These are phyloP conservation scores for Archilochus colubris DNA, from an alignment of 2,113 vertebrate species.

Conservation along the genomic window DNA sequence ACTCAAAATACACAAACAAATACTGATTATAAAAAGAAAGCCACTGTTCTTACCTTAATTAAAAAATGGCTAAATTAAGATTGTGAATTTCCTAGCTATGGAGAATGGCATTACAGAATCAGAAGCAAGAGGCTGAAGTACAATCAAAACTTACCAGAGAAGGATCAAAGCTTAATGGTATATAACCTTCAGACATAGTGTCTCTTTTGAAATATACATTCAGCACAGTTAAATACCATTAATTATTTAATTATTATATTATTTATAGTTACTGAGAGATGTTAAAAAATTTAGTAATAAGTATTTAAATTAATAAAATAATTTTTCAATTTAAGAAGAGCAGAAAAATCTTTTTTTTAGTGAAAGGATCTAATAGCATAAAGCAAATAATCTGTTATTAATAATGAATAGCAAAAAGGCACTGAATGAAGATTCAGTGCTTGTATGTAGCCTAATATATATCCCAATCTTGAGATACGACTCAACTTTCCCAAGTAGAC, in stretches of 20 bases:
- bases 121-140: background rate
- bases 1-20: background rate
- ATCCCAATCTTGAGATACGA: background rate
- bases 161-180: background rate
- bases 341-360: background rate
- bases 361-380: background rate
- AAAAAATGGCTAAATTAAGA: background rate
- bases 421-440: background rate
- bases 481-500: background rate
- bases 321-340: background rate
- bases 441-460: background rate
- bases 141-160: background rate
- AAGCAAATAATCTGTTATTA: background rate
- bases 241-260: background rate
- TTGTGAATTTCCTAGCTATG: background rate
- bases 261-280: background rate
- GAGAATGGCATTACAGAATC: background rate
- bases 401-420: background rate
- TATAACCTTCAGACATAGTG: background rate
- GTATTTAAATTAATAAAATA: background rate
- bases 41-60: background rate
- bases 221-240: background rate
- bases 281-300: background rate
- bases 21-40: background rate
- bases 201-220: background rate